These are phyloP conservation scores for Neoniphon sammara DNA, from an alignment of 2,797 vertebrate genomes.

Conservation along the genomic window DNA sequence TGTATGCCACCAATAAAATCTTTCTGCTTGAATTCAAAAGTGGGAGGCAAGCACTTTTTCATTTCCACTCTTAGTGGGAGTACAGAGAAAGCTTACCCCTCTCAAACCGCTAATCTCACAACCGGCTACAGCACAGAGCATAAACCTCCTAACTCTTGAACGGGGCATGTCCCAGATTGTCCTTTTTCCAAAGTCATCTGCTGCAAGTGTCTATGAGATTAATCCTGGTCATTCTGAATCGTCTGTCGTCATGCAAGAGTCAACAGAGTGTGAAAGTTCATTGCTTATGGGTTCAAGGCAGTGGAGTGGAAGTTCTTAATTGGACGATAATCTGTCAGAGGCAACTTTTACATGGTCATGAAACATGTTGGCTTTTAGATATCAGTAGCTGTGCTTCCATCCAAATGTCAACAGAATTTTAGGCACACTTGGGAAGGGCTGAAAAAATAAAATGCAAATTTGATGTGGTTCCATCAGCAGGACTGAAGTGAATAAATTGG, in stretches of 20 bases:
- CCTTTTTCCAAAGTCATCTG: constrained; percentile 43
- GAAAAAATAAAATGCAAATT: not conserved
- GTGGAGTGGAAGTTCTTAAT: constrained; percentile 1
- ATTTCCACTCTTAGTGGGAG: constrained; percentile 30
- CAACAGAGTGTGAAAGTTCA: constrained; percentile 34
- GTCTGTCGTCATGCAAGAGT: constrained; percentile 27
- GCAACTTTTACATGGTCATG: constrained; percentile 13
- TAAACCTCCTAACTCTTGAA: not conserved
- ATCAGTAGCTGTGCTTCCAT: not conserved
- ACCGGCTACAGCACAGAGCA: not conserved
- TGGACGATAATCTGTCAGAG: not conserved
- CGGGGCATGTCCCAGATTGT: constrained; percentile 16
- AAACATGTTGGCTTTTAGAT: not conserved
- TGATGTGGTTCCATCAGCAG: too few relatives aligned
- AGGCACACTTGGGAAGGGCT: not conserved
- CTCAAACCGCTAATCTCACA: constrained; percentile 8
- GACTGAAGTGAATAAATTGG: too few relatives aligned
- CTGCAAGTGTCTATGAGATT: constrained; percentile 24
- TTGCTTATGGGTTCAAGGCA: constrained; percentile 17
- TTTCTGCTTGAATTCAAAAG: constrained; percentile 51
- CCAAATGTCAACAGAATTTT: not conserved
- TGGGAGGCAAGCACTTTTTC: constrained; percentile 17
- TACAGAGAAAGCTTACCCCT: constrained; percentile 5
- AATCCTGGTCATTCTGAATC: constrained; percentile 39
- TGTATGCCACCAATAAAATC: constrained; percentile 48